phyloP scores from a whole-genome alignment of 2,797 vertebrate species.

The Danio tinwini region DNA sequence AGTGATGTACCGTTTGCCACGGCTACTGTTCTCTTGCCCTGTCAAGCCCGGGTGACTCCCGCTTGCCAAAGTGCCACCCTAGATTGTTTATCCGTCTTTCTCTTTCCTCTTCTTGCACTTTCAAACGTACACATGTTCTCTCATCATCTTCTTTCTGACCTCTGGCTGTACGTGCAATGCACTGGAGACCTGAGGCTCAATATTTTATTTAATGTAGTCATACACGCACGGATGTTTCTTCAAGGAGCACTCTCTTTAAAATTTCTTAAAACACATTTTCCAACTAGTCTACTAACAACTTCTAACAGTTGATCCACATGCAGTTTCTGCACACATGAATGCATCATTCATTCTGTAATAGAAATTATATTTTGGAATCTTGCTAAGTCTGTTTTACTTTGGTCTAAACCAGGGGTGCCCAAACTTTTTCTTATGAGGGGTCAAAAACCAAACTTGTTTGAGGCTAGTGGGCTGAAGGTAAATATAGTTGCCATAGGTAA shows the following conservation, averaged over 20 bases:
- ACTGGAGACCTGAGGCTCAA: conserved; percentile 71
- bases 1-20: conserved; percentile 68
- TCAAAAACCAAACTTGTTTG: too few relatives aligned
- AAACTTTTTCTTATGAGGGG: too few relatives aligned
- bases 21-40: conserved; percentile 67
- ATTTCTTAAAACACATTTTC: not conserved
- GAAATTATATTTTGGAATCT: conserved; percentile 6
- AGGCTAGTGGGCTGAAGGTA: too few relatives aligned
- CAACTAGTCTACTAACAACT: conserved; percentile 7
- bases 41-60: conserved; percentile 73
- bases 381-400: not conserved
- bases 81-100: conserved; percentile 69
- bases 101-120: conserved; percentile 45
- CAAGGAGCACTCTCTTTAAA: not conserved
- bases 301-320: not conserved
- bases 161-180: conserved; percentile 69
- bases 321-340: not conserved
- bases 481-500: too few relatives aligned
- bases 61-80: conserved; percentile 72
- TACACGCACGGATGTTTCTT: conserved; percentile 58
- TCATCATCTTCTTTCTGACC: conserved; percentile 49
- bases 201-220: conserved; percentile 77
- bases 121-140: conserved; percentile 49
- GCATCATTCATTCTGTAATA: not conserved
- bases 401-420: too few relatives aligned